Evolutionary conservation across 1,140 invertebrate genomes (phyloP).

Genomic region (Wiebesia pumilae): DNA sequence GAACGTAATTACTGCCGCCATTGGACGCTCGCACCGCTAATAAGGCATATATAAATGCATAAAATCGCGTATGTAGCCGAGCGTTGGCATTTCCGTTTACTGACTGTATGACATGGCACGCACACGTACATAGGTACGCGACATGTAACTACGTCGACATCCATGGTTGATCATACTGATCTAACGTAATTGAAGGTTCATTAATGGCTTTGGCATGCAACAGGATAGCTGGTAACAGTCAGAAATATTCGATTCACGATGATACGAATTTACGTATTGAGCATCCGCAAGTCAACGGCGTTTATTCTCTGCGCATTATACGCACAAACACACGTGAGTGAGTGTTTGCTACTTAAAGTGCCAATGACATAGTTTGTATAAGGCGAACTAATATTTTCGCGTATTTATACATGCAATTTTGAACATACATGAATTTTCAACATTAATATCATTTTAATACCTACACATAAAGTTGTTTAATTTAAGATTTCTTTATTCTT

Average conservation of each 20-base stretch:
- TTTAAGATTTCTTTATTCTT: too few relatives aligned
- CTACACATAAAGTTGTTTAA: too few relatives aligned
- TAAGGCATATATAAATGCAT: constrained; percentile 4
- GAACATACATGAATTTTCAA: too few relatives aligned
- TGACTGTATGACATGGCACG: neutral
- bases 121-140: neutral
- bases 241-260: constrained; percentile 45
- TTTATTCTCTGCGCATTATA: neutral
- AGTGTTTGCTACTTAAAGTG: constrained; percentile 25
- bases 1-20: neutral
- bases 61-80: constrained; percentile 23
- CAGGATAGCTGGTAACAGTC: neutral
- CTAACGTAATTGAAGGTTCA: constrained; percentile 50
- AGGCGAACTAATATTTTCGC: neutral
- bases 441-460: too few relatives aligned
- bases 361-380: constrained; percentile 40
- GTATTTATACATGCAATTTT: neutral
- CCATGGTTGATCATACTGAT: constrained; percentile 45
- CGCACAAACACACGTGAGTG: neutral
- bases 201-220: constrained; percentile 39
- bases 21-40: neutral
- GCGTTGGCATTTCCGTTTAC: constrained; percentile 16
- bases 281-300: neutral
- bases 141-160: constrained; percentile 14
- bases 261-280: constrained; percentile 35